Evolutionary conservation across 2,888 invertebrate species (phyloP).

Genomic region (Cheilosia impressa): DNA sequence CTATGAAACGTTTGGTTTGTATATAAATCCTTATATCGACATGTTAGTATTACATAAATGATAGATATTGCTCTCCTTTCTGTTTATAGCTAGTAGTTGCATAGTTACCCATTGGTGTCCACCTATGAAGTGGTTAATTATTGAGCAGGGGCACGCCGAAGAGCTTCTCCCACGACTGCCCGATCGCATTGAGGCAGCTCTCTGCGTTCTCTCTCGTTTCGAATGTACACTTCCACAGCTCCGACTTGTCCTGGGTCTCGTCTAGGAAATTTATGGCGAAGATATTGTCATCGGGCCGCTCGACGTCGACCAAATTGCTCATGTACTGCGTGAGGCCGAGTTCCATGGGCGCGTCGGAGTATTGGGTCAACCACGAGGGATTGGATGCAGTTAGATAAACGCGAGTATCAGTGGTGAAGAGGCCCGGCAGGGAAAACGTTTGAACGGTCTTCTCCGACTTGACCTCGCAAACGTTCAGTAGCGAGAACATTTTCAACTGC

Average conservation of each 20-base stretch:
- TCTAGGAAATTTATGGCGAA: slow-evolving; percentile 85
- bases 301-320: slow-evolving; percentile 85
- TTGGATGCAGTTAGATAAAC: slow-evolving; percentile 83
- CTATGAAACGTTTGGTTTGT: slow-evolving; percentile 18
- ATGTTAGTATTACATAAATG: slow-evolving; percentile 54
- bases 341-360: slow-evolving; percentile 77
- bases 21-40: slow-evolving; percentile 66
- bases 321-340: slow-evolving; percentile 84
- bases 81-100: not conserved
- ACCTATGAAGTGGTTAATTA: slow-evolving; percentile 45
- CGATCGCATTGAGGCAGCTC: slow-evolving; percentile 84
- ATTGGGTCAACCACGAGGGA: slow-evolving; percentile 84
- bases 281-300: slow-evolving; percentile 81
- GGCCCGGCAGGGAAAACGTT: slow-evolving; percentile 78
- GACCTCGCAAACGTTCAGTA: slow-evolving; percentile 83
- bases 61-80: slow-evolving; percentile 33
- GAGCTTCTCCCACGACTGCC: slow-evolving; percentile 85
- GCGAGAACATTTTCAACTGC: slow-evolving; percentile 83
- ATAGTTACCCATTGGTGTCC: not conserved
- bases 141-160: slow-evolving; percentile 84
- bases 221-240: slow-evolving; percentile 84
- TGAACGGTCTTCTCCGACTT: slow-evolving; percentile 80
- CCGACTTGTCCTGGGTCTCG: slow-evolving; percentile 84
- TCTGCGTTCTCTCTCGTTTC: slow-evolving; percentile 84
- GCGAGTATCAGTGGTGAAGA: slow-evolving; percentile 82